Base-by-base conservation (phyloP, 2,113 vertebrate species). In the Oreocharis arfaki region DNA sequence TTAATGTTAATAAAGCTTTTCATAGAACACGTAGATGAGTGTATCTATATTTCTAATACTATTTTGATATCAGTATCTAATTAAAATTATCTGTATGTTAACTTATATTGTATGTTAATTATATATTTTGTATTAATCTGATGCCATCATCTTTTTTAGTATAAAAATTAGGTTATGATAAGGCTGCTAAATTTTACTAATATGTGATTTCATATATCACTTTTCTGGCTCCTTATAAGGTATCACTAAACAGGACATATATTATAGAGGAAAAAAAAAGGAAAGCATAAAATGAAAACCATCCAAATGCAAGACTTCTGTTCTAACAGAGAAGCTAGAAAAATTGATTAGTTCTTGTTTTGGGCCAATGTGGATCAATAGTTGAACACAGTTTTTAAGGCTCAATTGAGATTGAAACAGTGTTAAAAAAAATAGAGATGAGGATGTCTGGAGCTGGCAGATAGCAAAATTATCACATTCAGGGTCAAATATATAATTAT, bases 321-420 rank as follows among this genome's bases (percentile, higher is more conserved):
- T 68, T 86, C 13, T 61, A 57, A 78, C 6, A 84, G 28, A 65
- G 6, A 53, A 84, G 12, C 7, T 23, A 30, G 24, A 13, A 60
- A 21, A 75, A 65, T 84, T 80, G 44, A 56, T 92, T 74, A 67
- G 4, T 52, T 84, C 67, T 74, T 3, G 1, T 55, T 92, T 86
- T 46, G 16, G n/a, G 26, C 8, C 61, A 78, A 15, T 35, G 11
- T 26, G 30, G 13, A 70, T 74, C 35, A 67, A 49, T 21, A 59
- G 8, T 11, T 73, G 26, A 92, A 28, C 24, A 76, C 95, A 94
- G 13, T n/a, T 77, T 92, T 61, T 65, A 63, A 92, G 63, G 11
- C 7, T 67, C 21, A 88, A 39, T 16, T 91, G 76, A 83, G 30
- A 17, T 4, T 55, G 37, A 89, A 80, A 59, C 8, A 17, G 11